Percentiles rank a stretch among this genome's conserved stretches.
Evolutionary conservation across 2,888 invertebrate species (phyloP).

Genomic region (Drosophila neotestacea): DNA sequence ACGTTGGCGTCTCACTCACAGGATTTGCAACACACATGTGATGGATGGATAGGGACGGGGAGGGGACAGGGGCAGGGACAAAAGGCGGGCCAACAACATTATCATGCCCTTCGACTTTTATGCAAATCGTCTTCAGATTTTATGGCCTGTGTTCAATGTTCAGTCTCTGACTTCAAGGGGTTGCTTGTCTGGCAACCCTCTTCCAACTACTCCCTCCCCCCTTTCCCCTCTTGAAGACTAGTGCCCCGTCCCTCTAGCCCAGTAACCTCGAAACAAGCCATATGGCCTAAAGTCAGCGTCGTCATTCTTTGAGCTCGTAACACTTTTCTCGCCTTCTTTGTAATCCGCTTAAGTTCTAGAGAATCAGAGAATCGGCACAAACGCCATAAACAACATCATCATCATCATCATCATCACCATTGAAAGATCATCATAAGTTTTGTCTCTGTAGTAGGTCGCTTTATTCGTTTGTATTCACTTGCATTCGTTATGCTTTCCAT

Average conservation of each 20-base stretch:
- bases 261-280: slow-evolving; percentile 73
- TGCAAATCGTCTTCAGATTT: slow-evolving; percentile 65
- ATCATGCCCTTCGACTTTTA: slow-evolving; percentile 69
- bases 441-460: slow-evolving; percentile 30
- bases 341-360: slow-evolving; percentile 76
- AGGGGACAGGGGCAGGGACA: neutral
- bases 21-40: slow-evolving; percentile 44
- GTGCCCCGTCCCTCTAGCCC: slow-evolving; percentile 38
- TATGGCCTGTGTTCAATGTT: slow-evolving; percentile 63
- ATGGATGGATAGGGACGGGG: neutral
- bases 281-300: slow-evolving; percentile 43
- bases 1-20: slow-evolving; percentile 57
- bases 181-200: slow-evolving; percentile 32
- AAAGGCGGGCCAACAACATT: neutral
- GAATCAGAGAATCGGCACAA: slow-evolving; percentile 73
- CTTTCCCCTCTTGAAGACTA: neutral
- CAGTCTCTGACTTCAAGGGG: slow-evolving; percentile 37
- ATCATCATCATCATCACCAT: slow-evolving; percentile 28
- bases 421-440: slow-evolving; percentile 18
- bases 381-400: slow-evolving; percentile 60
- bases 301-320: slow-evolving; percentile 59
- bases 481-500: slow-evolving; percentile 74
- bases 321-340: slow-evolving; percentile 61
- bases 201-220: neutral
- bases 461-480: slow-evolving; percentile 15